phyloP scores from a whole-genome alignment of 2,113 vertebrate species.

The Bolborhynchus lineola region DNA sequence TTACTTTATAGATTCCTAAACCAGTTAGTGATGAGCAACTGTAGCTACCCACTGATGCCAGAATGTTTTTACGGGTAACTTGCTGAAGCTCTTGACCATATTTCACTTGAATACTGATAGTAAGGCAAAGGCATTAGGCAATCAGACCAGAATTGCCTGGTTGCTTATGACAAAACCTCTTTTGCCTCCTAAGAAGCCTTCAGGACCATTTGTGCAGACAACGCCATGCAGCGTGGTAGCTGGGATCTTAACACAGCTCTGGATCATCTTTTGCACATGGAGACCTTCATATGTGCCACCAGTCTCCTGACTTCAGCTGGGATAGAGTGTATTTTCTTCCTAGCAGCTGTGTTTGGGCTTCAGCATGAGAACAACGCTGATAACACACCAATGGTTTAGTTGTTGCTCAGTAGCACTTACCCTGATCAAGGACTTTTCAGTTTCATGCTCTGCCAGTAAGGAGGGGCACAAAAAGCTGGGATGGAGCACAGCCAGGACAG shows the following conservation, averaged over 20 bases:
- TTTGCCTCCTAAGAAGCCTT: neutral
- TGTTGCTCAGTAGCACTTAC: neutral
- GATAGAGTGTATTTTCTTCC: neutral
- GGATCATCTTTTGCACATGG: neutral
- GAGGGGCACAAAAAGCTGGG: neutral
- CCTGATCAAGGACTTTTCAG: neutral
- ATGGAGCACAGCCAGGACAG: neutral
- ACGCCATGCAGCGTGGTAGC: neutral
- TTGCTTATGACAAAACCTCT: neutral
- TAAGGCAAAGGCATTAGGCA: neutral
- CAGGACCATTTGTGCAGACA: neutral
- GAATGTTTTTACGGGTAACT: neutral
- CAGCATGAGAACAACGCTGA: neutral
- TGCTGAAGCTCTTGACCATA: neutral
- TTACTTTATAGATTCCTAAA: neutral
- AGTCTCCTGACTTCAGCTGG: neutral
- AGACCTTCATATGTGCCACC: neutral
- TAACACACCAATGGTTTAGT: neutral
- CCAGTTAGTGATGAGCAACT: neutral
- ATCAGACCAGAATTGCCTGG: neutral
- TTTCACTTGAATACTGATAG: neutral
- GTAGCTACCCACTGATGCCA: neutral
- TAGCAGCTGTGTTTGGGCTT: neutral
- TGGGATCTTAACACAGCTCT: neutral
- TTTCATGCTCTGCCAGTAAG: neutral